Evolutionary conservation across 2,113 vertebrate genomes (phyloP).

Genomic region (Corapipo altera): DNA sequence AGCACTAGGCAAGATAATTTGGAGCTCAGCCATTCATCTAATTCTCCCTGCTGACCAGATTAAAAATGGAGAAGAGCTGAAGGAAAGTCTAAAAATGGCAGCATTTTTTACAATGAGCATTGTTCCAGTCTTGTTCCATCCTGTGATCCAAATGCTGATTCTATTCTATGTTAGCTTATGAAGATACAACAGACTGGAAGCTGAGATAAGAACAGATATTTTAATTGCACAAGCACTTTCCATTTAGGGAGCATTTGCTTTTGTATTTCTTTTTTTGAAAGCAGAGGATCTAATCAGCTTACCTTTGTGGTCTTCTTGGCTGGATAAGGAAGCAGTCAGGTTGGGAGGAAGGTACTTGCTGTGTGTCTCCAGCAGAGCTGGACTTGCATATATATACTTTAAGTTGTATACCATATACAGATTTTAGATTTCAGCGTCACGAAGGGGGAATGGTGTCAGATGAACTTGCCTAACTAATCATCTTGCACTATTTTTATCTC

Average conservation of each 20-base stretch:
- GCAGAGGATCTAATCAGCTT: conserved; percentile 31
- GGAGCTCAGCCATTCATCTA: background rate
- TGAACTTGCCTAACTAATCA: conserved; percentile 64
- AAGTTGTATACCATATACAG: conserved; percentile 62
- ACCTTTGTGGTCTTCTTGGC: conserved; percentile 54
- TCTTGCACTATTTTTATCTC: conserved; percentile 71
- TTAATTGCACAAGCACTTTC: background rate
- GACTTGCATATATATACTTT: conserved; percentile 52
- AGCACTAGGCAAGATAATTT: background rate
- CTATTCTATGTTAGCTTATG: background rate
- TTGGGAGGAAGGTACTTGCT: conserved; percentile 46
- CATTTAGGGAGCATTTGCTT: background rate
- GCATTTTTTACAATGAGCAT: background rate
- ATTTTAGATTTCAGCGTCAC: conserved; percentile 60
- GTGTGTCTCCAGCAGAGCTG: conserved; percentile 7
- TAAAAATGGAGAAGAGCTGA: background rate
- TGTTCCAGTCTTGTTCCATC: background rate
- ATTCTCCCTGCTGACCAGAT: background rate
- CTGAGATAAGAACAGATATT: background rate
- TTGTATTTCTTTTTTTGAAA: conserved; percentile 10
- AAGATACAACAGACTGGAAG: background rate
- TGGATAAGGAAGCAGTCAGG: background rate
- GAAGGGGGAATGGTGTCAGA: conserved; percentile 49
- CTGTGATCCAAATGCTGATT: background rate
- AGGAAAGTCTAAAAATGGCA: background rate